A percentile compares a stretch with the other conserved stretches of the same genome.
Evolutionary conservation across 2,888 invertebrate genomes (phyloP).

Genomic region (Crematogaster levior): DNA sequence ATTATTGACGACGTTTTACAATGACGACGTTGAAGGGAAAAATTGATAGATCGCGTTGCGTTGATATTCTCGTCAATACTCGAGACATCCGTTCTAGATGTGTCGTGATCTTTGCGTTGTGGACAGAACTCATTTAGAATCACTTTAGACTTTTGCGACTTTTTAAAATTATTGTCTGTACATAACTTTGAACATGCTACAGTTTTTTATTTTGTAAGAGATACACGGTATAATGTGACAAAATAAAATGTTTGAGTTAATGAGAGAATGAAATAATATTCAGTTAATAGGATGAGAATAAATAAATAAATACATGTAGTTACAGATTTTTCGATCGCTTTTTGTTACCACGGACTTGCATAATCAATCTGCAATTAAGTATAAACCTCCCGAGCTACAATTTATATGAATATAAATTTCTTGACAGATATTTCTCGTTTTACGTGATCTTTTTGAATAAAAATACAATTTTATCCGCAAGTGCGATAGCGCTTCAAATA

Average conservation of each 20-base stretch:
- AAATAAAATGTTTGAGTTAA: neutral
- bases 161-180: neutral
- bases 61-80: constrained; percentile 1
- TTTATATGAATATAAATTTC: constrained; percentile 8
- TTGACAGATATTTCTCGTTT: neutral
- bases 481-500: constrained; percentile 29
- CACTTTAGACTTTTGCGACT: neutral
- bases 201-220: neutral
- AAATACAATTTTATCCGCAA: constrained; percentile 25
- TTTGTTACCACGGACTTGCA: neutral
- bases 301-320: neutral
- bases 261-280: neutral
- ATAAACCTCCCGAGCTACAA: neutral
- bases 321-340: neutral
- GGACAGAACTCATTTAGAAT: neutral
- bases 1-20: constrained; percentile 54
- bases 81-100: constrained; percentile 33
- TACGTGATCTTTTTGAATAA: constrained; percentile 20
- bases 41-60: neutral
- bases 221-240: neutral
- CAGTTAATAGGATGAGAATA: neutral
- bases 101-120: neutral
- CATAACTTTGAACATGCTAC: neutral
- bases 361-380: neutral
- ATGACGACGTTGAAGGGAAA: constrained; percentile 9